Percentiles rank a stretch among this genome's conserved stretches.
phyloP scores from a whole-genome alignment of 2,113 vertebrate genomes.

The Lathamus discolor region DNA sequence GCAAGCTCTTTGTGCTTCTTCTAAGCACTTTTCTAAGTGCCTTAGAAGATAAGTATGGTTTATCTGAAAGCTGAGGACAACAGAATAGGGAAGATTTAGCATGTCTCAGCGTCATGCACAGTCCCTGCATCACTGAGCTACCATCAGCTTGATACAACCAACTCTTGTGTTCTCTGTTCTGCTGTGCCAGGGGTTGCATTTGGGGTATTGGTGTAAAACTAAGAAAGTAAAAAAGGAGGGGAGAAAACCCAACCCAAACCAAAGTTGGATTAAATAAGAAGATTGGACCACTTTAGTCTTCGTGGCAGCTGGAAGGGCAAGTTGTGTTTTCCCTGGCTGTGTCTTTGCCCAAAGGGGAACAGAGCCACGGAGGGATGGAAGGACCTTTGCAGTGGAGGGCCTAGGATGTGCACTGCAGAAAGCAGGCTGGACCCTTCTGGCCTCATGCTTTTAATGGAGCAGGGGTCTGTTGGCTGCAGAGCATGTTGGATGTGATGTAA shows the following conservation, averaged over 20 bases:
- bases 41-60: neutral
- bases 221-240: neutral
- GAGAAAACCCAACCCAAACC: accelerated
- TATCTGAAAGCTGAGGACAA: neutral
- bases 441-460: neutral
- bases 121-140: neutral
- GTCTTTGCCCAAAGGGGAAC: accelerated
- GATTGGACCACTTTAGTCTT: neutral
- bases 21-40: neutral
- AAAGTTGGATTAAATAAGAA: neutral
- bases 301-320: neutral
- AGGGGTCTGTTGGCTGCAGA: neutral
- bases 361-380: accelerated
- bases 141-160: accelerated
- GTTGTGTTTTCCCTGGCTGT: neutral
- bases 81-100: accelerated
- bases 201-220: accelerated
- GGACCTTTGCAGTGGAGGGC: accelerated
- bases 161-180: no score
- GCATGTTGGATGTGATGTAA: accelerated
- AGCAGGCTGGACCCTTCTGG: neutral
- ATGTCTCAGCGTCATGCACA: accelerated
- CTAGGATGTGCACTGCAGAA: no score
- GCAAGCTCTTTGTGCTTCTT: neutral
- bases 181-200: neutral